Evolutionary conservation across 2,888 invertebrate genomes (phyloP).

Genomic region (Ferrisia virgata): DNA sequence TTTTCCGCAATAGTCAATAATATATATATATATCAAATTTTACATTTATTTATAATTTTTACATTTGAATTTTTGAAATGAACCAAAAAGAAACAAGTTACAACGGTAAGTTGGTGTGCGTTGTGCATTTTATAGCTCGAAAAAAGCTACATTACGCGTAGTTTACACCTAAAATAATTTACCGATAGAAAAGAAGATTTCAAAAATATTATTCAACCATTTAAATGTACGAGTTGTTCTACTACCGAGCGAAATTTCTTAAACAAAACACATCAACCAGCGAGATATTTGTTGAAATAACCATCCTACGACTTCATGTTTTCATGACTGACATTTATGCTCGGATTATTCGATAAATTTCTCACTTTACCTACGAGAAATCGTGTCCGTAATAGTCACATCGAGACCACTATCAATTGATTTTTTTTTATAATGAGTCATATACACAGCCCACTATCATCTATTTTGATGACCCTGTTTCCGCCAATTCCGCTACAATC

Average conservation of each 20-base stretch:
- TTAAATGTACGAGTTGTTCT: background rate
- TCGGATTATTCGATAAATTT: background rate
- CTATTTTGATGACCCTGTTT: background rate
- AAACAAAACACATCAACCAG: background rate
- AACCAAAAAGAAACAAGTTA: too few species aligned
- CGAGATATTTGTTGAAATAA: background rate
- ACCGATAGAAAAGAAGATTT: too few species aligned
- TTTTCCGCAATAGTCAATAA: too few species aligned
- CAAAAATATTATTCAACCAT: too few species aligned
- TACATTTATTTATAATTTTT: too few species aligned
- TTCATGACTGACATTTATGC: background rate
- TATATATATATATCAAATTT: too few species aligned
- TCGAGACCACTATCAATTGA: background rate
- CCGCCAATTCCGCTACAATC: background rate
- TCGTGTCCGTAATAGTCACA: background rate
- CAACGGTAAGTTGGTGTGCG: too few species aligned
- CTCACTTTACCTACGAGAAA: background rate
- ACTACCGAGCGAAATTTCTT: background rate
- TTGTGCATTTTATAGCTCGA: too few species aligned
- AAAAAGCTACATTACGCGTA: too few species aligned
- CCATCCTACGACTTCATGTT: background rate
- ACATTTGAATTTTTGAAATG: too few species aligned
- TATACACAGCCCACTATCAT: background rate
- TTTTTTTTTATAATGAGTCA: background rate
- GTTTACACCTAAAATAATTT: too few species aligned